phyloP scores from a whole-genome alignment of 2,797 vertebrate genomes.

The Naso thynnoides region DNA sequence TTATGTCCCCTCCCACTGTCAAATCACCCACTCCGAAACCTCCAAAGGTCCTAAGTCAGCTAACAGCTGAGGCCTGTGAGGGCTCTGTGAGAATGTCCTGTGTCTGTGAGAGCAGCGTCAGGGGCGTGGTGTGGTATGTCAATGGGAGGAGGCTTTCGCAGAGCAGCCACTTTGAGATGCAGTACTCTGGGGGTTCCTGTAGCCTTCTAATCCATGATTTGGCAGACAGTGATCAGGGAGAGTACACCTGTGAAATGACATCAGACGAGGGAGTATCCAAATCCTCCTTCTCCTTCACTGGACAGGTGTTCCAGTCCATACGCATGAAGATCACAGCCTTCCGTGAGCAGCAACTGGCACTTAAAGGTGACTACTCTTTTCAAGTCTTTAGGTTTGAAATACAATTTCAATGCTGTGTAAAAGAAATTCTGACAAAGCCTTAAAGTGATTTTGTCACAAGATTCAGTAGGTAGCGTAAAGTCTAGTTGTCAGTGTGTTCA shows the following conservation, averaged over 20 bases:
- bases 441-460: too few relatives aligned
- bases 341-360: constrained; percentile 85
- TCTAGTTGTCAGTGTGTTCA: too few relatives aligned
- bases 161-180: constrained; percentile 90
- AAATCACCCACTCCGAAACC: constrained; percentile 84
- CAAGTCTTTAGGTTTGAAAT: too few relatives aligned
- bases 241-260: constrained; percentile 94
- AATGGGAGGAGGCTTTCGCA: constrained; percentile 92
- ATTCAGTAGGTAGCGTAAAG: too few relatives aligned
- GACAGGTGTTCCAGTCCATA: constrained; percentile 92
- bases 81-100: constrained; percentile 91
- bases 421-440: not conserved
- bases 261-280: constrained; percentile 92
- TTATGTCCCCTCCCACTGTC: constrained; percentile 88
- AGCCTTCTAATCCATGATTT: constrained; percentile 92
- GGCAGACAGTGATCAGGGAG: constrained; percentile 91
- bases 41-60: constrained; percentile 85
- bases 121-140: constrained; percentile 92
- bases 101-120: constrained; percentile 91
- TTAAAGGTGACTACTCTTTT: constrained; percentile 77
- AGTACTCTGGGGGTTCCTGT: constrained; percentile 92
- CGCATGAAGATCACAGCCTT: constrained; percentile 86
- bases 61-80: constrained; percentile 88
- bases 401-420: too few relatives aligned
- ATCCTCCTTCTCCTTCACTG: constrained; percentile 92